Evolutionary conservation across 1,140 invertebrate species (phyloP).

Genomic region (Paracyclopina nana): DNA sequence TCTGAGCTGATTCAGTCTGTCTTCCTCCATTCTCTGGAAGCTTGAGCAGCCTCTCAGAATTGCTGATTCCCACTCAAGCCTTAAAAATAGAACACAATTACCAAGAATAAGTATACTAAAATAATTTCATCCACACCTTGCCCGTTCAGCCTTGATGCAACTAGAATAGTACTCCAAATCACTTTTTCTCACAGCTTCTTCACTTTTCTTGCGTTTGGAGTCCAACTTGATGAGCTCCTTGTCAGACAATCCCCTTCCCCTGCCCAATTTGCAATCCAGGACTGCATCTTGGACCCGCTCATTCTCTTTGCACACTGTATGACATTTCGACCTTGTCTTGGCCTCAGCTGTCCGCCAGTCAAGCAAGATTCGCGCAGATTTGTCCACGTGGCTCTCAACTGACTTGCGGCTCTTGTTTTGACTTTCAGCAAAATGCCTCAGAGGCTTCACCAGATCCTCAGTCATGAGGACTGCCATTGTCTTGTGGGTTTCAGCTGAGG

Average conservation of each 20-base stretch:
- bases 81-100: no score
- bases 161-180: slow-evolving; percentile 83
- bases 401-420: slow-evolving; percentile 49
- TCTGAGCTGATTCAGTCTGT: slow-evolving; percentile 58
- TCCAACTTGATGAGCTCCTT: slow-evolving; percentile 42
- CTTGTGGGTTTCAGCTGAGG: slow-evolving; percentile 64
- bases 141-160: slow-evolving; percentile 64
- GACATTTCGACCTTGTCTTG: slow-evolving; percentile 61
- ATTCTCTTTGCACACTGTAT: slow-evolving; percentile 57
- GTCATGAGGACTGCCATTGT: slow-evolving; percentile 49
- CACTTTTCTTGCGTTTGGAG: slow-evolving; percentile 47
- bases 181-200: slow-evolving; percentile 65
- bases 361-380: slow-evolving; percentile 50
- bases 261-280: slow-evolving; percentile 26
- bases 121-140: no score
- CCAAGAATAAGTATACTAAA: no score
- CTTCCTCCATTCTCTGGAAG: slow-evolving; percentile 64
- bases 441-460: slow-evolving; percentile 72
- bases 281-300: slow-evolving; percentile 58
- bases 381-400: slow-evolving; percentile 64
- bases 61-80: slow-evolving; percentile 74
- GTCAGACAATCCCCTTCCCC: slow-evolving; percentile 33
- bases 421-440: slow-evolving; percentile 42
- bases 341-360: slow-evolving; percentile 66
- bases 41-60: slow-evolving; percentile 48